Conservation (phyloP, 1,140 invertebrate species). For the Achroia grisella region DNA sequence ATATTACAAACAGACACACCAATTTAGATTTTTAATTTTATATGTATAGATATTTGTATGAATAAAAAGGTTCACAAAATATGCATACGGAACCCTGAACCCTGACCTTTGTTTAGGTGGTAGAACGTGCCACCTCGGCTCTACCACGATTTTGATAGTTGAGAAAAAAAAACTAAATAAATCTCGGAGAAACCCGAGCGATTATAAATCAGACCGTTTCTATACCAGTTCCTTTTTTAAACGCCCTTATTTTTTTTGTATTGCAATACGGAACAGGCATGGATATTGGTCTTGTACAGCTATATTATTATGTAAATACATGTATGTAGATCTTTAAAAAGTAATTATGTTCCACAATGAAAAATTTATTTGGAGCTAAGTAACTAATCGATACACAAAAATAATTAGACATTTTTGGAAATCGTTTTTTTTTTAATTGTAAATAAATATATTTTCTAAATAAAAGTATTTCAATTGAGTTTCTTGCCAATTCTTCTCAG, state of each 20-base stretch:
- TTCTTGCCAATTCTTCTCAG: no score
- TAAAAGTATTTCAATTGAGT: no score
- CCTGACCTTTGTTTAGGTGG: conserved; percentile 4
- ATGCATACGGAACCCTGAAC: background rate
- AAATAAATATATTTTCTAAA: no score
- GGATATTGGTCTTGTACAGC: background rate
- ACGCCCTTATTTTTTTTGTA: background rate
- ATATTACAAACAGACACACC: no score
- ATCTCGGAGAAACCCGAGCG: no score
- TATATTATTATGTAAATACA: background rate
- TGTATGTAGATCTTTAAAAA: background rate
- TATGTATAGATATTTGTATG: background rate
- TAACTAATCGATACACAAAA: no score
- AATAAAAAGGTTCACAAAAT: background rate
- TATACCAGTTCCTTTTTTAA: background rate
- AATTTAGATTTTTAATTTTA: background rate
- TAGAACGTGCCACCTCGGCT: conserved; percentile 16
- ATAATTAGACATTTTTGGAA: no score
- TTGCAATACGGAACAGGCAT: background rate
- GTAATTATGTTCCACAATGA: no score
- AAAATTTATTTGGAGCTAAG: no score
- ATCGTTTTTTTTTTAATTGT: no score
- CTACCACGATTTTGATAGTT: conserved; percentile 5
- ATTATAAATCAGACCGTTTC: conserved; percentile 8
- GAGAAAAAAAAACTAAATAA: background rate